These are phyloP conservation scores for Leptosomus discolor DNA, from an alignment of 2,113 vertebrate genomes.

Conservation along the genomic window DNA sequence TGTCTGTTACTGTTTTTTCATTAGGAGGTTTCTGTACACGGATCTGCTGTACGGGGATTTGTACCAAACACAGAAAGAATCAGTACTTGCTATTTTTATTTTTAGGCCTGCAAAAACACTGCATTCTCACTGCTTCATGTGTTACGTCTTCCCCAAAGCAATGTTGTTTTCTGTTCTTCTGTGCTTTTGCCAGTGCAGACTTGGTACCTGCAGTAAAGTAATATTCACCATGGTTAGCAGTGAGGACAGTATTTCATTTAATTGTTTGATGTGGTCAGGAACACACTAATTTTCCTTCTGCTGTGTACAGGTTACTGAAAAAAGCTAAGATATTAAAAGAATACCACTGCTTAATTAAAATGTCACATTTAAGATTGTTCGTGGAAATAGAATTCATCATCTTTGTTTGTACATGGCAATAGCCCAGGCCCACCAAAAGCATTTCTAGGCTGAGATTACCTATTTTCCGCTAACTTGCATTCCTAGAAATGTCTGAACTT, in stretches of 20 bases:
- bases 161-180: background rate
- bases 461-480: background rate
- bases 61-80: background rate
- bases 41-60: background rate
- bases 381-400: background rate
- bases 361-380: background rate
- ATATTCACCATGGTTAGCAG: background rate
- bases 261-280: background rate
- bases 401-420: background rate
- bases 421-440: background rate
- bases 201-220: background rate
- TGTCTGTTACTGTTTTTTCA: background rate
- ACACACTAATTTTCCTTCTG: background rate
- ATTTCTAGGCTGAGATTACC: background rate
- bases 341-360: background rate
- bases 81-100: background rate
- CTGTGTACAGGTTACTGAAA: background rate
- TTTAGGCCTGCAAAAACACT: background rate
- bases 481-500: background rate
- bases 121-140: rapidly evolving
- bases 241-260: background rate
- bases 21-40: rapidly evolving
- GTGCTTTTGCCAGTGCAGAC: background rate
- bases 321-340: background rate
- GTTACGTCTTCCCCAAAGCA: background rate